phyloP scores from a whole-genome alignment of 2,113 vertebrate genomes.

The Megaceryle torquata region DNA sequence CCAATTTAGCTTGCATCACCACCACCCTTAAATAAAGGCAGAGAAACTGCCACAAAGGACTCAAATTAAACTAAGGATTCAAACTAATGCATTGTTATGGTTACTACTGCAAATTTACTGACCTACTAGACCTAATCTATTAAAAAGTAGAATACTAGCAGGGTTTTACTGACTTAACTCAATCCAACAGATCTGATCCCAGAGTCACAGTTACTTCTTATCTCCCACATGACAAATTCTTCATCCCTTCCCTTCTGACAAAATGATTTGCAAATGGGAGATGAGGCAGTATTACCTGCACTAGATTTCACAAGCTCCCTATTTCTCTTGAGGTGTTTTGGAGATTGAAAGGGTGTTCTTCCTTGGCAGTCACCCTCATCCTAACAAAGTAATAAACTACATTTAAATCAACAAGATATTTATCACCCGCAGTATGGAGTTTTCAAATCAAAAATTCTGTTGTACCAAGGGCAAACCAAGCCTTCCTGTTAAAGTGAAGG shows the following conservation, averaged over 20 bases:
- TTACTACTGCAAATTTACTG: not conserved
- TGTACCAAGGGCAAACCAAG: not conserved
- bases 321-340: not conserved
- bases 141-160: not conserved
- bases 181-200: not conserved
- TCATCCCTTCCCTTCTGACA: not conserved
- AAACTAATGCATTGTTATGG: not conserved
- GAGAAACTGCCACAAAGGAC: not conserved
- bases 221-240: not conserved
- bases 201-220: not conserved
- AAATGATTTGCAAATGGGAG: not conserved
- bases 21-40: not conserved
- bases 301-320: not conserved
- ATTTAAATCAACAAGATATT: not conserved
- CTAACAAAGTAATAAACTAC: not conserved
- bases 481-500: not conserved
- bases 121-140: not conserved
- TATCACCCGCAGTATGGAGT: not conserved
- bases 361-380: not conserved
- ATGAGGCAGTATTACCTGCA: not conserved
- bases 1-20: not conserved
- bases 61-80: too few relatives aligned
- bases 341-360: not conserved
- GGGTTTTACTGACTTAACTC: not conserved
- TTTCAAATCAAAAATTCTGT: not conserved